Evolutionary conservation across 92 coral and sea anemone species (phyloP).

Genomic region (Epizoanthus stellaris): DNA sequence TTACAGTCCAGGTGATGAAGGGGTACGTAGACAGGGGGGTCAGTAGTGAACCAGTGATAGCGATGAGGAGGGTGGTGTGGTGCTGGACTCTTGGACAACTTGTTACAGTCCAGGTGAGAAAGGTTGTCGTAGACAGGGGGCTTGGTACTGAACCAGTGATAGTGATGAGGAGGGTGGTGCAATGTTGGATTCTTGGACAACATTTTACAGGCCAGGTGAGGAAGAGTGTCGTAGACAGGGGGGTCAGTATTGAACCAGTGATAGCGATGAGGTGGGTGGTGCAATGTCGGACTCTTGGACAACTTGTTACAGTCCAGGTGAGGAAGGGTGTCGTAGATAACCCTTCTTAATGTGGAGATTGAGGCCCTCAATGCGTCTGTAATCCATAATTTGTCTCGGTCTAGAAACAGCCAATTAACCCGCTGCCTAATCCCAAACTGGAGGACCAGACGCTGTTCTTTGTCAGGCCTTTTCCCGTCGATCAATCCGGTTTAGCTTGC

Average conservation of each 20-base stretch:
- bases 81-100: slow-evolving; percentile 71
- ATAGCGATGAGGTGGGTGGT: slow-evolving; percentile 78
- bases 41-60: slow-evolving; percentile 59
- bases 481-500: too few species aligned
- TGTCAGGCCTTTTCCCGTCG: too few species aligned
- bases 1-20: neutral
- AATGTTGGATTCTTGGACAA: neutral
- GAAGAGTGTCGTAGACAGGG: too few species aligned
- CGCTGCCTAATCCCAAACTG: too few species aligned
- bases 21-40: too few species aligned
- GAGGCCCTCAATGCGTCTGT: too few species aligned
- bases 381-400: too few species aligned
- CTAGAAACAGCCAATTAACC: too few species aligned
- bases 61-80: slow-evolving; percentile 74
- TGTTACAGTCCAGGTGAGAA: slow-evolving; percentile 72
- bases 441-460: too few species aligned
- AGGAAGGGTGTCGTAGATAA: neutral
- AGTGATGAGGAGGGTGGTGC: neutral
- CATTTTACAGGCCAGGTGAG: neutral
- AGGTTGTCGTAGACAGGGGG: neutral
- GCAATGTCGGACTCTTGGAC: slow-evolving; percentile 69
- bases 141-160: neutral
- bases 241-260: slow-evolving; percentile 44
- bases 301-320: slow-evolving; percentile 76
- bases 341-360: too few species aligned